Base-by-base conservation (phyloP, 2,888 invertebrate genomes). In the Leucophenga montana region DNA sequence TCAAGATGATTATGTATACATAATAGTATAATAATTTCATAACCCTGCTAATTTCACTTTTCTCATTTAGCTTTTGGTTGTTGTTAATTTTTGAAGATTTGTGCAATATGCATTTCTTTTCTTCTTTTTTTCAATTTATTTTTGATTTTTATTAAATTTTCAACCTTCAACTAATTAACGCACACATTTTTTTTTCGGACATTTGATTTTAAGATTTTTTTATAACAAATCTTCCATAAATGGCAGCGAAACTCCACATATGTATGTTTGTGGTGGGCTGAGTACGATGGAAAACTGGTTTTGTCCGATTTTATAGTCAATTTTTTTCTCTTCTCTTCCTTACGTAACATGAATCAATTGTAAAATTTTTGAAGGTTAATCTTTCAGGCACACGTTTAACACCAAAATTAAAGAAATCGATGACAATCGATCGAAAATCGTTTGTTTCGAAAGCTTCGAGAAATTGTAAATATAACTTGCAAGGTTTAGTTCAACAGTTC, bases 351-450 rank as follows among this genome's bases (percentile, higher is more conserved):
- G 13, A 8, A 48, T n/a, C 48, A 4, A 48, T 6, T 13, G 13
- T 48, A 48, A n/a, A n/a, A 48, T 39, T 31, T 33, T 74, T 76
- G 78, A 79, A 82, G 82, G 82, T 76, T 77, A 76, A 78, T 81
- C 78, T 81, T 77, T 80, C 74, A 74, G 74, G 73, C 71, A 76
- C 62, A 64, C 70, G 48, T 74, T 71, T 74, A 75, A 75, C 71
- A 75, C 70, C 71, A 56, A 68, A 20, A 16, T 39, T 66, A 54
- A 70, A 44, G 70, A 72, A 77, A 77, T 77, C 75, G 74, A 78
- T 78, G 79, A 73, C 39, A 39, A 5, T 39, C 39, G 8, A 39
- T 5, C 39, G 39, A 8, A 39, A 39, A 3, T 39, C 3, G 39
- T 39, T 39, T 39, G 11, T 11, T 39, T 39, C 8, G 9, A 39